Evolutionary conservation across 1,140 invertebrate species (phyloP).

Genomic region (Hypothenemus hampei): DNA sequence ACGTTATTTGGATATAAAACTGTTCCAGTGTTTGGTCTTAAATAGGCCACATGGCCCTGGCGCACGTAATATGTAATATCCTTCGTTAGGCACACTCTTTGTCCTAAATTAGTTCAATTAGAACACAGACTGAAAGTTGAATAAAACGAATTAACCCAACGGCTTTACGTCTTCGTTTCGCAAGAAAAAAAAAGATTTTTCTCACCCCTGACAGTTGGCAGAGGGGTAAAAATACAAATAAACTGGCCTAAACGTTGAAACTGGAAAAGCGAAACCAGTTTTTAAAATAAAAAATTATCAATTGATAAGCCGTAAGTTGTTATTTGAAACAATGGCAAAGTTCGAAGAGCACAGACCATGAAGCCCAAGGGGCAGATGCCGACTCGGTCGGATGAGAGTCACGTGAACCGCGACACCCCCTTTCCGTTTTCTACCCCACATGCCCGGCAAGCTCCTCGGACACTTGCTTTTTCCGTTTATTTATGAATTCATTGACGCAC

Average conservation of each 20-base stretch:
- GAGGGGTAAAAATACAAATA: no score
- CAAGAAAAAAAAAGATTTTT: no score
- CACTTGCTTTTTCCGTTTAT: conserved; percentile 25
- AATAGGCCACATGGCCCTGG: background rate
- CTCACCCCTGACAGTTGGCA: no score
- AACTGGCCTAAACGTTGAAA: no score
- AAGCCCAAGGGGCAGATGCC: conserved; percentile 24
- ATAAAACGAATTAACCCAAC: no score
- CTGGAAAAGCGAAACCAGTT: no score
- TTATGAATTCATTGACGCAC: no score
- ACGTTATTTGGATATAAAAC: no score
- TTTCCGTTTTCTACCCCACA: conserved; percentile 26
- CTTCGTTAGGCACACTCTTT: background rate
- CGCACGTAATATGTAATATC: background rate
- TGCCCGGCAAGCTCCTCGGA: conserved; percentile 11
- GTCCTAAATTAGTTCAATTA: background rate
- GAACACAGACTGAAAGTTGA: background rate
- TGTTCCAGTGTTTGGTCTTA: no score
- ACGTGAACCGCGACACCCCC: conserved; percentile 27
- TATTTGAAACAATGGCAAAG: background rate
- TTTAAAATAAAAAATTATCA: background rate
- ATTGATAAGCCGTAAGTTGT: background rate
- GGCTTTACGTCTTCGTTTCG: no score
- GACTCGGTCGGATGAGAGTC: conserved; percentile 22
- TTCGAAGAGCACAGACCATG: conserved; percentile 14